phyloP scores from a whole-genome alignment of 2,797 vertebrate genomes.

The Pogoniulus pusillus region DNA sequence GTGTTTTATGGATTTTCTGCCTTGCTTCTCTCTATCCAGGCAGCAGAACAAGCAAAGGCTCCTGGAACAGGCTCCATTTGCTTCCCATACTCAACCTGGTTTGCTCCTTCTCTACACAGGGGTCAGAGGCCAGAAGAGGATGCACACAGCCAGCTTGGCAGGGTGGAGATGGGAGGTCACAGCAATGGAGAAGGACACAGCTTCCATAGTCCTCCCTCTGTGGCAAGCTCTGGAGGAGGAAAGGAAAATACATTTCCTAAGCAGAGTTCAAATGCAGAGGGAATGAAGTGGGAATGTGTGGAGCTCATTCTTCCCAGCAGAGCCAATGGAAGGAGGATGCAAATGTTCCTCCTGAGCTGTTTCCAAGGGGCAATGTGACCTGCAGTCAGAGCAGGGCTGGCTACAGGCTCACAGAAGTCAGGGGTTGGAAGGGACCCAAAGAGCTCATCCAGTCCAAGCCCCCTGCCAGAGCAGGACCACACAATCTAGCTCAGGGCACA shows the following conservation, averaged over 20 bases:
- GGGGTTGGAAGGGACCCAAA: no score
- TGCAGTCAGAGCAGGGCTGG: not conserved
- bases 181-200: not conserved
- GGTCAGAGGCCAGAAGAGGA: not conserved
- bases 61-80: not conserved
- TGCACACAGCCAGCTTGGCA: not conserved
- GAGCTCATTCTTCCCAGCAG: slow-evolving; percentile 13
- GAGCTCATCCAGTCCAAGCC: no score
- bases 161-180: not conserved
- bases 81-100: not conserved
- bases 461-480: no score
- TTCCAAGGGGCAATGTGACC: not conserved
- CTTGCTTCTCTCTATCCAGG: not conserved
- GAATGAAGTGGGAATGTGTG: not conserved
- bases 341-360: not conserved
- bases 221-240: not conserved
- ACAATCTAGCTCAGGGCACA: no score
- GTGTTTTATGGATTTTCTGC: not conserved
- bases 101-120: not conserved
- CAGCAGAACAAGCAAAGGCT: not conserved
- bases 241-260: slow-evolving; percentile 1
- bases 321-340: not conserved
- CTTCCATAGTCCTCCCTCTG: not conserved
- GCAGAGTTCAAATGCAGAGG: not conserved
- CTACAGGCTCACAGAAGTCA: no score